phyloP scores from a whole-genome alignment of 2,888 invertebrate species.

The Dascillus cervinus region DNA sequence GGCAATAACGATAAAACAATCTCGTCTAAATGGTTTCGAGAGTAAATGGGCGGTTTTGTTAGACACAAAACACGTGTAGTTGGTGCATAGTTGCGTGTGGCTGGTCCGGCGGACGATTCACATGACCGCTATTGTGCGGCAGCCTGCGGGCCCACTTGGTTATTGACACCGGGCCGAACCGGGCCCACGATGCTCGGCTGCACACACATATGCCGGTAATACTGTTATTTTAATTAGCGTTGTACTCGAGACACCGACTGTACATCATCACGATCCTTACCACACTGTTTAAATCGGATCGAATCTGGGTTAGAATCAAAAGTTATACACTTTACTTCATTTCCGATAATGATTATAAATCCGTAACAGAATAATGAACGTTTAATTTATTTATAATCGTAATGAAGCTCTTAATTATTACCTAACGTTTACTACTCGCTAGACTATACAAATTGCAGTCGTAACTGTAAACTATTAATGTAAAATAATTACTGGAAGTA shows the following conservation, averaged over 20 bases:
- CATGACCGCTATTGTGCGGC: constrained; percentile 23
- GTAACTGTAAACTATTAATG: too few relatives aligned
- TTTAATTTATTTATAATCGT: too few relatives aligned
- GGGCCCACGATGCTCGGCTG: constrained; percentile 20
- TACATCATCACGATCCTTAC: constrained; percentile 13
- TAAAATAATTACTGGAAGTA: too few relatives aligned
- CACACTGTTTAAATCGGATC: constrained; percentile 5
- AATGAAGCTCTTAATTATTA: too few relatives aligned
- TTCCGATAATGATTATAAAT: too few relatives aligned
- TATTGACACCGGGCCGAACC: constrained; percentile 25
- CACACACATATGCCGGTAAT: constrained; percentile 23
- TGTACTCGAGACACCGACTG: constrained; percentile 15
- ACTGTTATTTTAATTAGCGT: constrained; percentile 28
- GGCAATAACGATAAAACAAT: too few relatives aligned
- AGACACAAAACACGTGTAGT: constrained; percentile 15
- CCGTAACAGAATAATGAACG: too few relatives aligned
- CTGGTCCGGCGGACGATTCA: constrained; percentile 19
- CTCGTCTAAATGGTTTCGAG: too few relatives aligned
- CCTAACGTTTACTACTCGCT: too few relatives aligned
- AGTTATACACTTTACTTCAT: too few relatives aligned
- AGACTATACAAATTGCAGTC: too few relatives aligned
- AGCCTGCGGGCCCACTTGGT: constrained; percentile 23
- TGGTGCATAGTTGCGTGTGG: constrained; percentile 14
- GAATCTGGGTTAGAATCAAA: constrained; percentile 7
- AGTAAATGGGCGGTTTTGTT: too few relatives aligned